Evolutionary conservation across 2,888 invertebrate species (phyloP), one percentile per base, ranked within the genome.

Genomic region (Chymomyza procnemis): DNA sequence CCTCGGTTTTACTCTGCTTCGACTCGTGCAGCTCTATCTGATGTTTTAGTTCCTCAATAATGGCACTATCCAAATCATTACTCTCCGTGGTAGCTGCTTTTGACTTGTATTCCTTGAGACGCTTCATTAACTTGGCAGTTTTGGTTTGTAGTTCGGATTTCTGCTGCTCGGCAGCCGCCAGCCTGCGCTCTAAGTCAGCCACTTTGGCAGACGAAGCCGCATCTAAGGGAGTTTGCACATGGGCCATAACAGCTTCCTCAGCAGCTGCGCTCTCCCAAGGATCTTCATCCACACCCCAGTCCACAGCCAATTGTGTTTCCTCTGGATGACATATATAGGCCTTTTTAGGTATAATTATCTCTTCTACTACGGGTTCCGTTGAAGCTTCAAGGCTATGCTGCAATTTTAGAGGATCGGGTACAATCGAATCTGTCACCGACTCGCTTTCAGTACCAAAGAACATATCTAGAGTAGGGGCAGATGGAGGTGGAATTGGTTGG

Each of bases 61-160:
- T 95, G 6, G 96, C 94, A 65, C 93, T 93, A 82, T 96, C 95
- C 57, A 97, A 92, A 85, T 95, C 94, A 55, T 93, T 93, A 75
- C 66, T 48, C 55, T 57, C 21, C 64, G 58, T 2, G 67, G 67
- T 52, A 55, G 59, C 50, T 54, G 76, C 75, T 58, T 89, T 93
- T 2, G 91, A 90, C 90, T 97, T 97, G 64, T 96, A 93, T 87
- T 96, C 95, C 89, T 97, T 97, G 54, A 97, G 91, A 90, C 97
- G 97, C 82, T 95, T 95, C 78, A 97, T 92, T 74, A 96, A 93
- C 91, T 96, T 97, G 1, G 94, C 93, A 34, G 94, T 93, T 88
- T 96, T 96, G 0, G 94, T 90, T 89, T 95, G 94, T 69, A 93
- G 91, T 30, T 93, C 91, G 73, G 93, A 93, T 8, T 95, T 92